Base-by-base conservation (phyloP, 2,888 invertebrate species). In the Eledona agricola region DNA sequence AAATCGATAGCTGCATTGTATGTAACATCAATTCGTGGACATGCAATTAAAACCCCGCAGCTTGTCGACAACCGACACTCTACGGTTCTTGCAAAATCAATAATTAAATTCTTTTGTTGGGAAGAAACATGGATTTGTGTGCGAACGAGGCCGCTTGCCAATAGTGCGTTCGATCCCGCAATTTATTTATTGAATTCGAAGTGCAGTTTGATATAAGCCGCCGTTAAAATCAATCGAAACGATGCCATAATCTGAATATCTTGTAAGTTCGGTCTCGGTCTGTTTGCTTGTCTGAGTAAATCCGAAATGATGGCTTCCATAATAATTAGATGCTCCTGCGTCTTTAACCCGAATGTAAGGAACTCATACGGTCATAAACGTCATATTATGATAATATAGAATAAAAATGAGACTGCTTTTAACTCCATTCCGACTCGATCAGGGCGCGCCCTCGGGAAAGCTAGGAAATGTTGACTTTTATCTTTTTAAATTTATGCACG, bases 301-400 rank as follows among this genome's bases (percentile, higher is more conserved):
- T 12, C 12, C 19, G 12, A 15, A n/a, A n/a, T 12, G 12, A 13
- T 23, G 12, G 23, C 9, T 12, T n/a, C 23, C 22, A 37, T 29
- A 29, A 42, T 31, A 42, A 31, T 42, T 38, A 38, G 38, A 26
- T 38, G 23, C 25, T 38, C 15, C 5, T 23, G 9, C 28, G 26
- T 35, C 35, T 22, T 32, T 35, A 19, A 46, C 25, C 26, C 31
- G 32, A 42, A 54, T 50, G 37, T 16, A 37, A 22, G 17, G 45
- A 55, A 55, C 60, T 61, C 57, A 57, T 60, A 58, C 43, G 54
- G 51, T 45, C 55, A 60, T 63, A 62, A 61, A 63, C 49, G 64
- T 61, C 62, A 61, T 60, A 64, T 63, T 64, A 64, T 61, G 60
- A 63, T 64, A 62, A 64, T 60, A 53, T 57, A 49, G 47, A 34